Evolutionary conservation across 2,113 vertebrate species (phyloP).

Genomic region (Eublepharis macularius): DNA sequence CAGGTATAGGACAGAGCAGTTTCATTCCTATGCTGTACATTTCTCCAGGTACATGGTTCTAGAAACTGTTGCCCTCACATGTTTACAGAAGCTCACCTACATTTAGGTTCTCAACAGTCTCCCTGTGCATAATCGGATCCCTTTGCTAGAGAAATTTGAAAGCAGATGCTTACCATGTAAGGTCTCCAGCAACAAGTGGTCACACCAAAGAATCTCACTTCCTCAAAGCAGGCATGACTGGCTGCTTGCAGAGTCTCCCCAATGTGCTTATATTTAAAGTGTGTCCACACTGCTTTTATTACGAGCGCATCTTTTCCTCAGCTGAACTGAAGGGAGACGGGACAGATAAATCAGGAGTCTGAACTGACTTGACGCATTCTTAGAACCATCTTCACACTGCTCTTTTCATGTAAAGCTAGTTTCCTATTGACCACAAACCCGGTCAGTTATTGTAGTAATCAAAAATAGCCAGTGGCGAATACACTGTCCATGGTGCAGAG

Average conservation of each 20-base stretch:
- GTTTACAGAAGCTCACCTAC: neutral
- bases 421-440: neutral
- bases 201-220: neutral
- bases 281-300: neutral
- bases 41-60: rapidly evolving
- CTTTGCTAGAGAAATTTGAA: neutral
- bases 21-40: rapidly evolving
- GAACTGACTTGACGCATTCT: neutral
- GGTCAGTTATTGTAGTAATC: neutral
- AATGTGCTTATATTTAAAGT: neutral
- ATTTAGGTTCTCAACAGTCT: neutral
- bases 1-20: rapidly evolving
- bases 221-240: no score
- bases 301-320: neutral
- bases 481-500: neutral
- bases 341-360: neutral
- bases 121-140: neutral
- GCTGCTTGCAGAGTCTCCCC: neutral
- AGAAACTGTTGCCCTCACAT: neutral
- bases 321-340: neutral
- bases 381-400: neutral
- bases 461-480: neutral
- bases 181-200: rapidly evolving
- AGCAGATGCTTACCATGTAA: neutral
- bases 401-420: neutral